Evolutionary conservation across 2,113 vertebrate species (phyloP).

Genomic region (Heterotilapia buettikoferi): DNA sequence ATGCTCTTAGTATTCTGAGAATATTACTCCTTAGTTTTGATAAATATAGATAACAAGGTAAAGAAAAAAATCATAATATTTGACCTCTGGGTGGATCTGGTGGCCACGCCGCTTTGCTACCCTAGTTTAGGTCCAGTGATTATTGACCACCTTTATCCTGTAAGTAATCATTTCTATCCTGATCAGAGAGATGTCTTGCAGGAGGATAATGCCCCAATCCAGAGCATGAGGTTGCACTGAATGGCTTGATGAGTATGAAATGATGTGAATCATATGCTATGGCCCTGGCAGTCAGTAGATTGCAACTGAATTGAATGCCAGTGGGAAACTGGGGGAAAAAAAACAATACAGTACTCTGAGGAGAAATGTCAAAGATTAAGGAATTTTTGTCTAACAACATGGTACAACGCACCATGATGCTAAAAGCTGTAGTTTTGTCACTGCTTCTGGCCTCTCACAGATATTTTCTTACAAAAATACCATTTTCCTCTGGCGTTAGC

Average conservation of each 20-base stretch:
- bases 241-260: background rate
- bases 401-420: fast-evolving
- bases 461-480: background rate
- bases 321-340: fast-evolving
- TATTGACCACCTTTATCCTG: background rate
- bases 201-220: background rate
- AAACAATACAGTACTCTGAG: background rate
- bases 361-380: background rate
- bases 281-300: background rate
- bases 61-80: background rate
- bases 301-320: background rate
- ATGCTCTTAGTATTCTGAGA: background rate
- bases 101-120: background rate
- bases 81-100: background rate
- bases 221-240: background rate
- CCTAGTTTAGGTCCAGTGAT: background rate
- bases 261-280: background rate
- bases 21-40: background rate
- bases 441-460: background rate
- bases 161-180: background rate
- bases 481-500: background rate
- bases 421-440: background rate
- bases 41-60: background rate
- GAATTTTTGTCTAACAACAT: too few species aligned
- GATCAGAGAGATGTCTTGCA: background rate